phyloP scores from a whole-genome alignment of 2,113 vertebrate species.

The Pheucticus melanocephalus region DNA sequence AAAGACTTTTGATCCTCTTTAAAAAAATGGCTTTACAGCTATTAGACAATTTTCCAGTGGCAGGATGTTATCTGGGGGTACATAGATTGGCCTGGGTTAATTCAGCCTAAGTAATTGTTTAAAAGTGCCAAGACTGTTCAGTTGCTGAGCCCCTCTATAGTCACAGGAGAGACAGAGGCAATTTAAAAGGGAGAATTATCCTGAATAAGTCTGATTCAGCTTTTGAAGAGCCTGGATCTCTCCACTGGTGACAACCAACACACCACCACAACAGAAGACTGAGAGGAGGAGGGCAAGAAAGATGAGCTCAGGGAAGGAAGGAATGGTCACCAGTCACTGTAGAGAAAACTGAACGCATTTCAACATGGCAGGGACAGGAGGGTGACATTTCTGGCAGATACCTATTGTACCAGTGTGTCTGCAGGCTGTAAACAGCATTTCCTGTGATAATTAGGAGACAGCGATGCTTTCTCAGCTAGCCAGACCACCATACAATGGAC shows the following conservation, averaged over 20 bases:
- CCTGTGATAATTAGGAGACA: neutral
- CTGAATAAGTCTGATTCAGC: neutral
- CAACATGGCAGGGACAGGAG: neutral
- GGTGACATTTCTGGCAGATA: neutral
- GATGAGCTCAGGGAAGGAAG: neutral
- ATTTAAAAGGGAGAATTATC: neutral
- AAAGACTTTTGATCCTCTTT: neutral
- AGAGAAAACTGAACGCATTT: neutral
- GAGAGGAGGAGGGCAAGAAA: neutral
- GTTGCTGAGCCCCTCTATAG: neutral
- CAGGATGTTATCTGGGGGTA: neutral
- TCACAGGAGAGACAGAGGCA: neutral
- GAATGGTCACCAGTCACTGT: neutral
- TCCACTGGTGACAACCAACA: neutral
- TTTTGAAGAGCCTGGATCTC: neutral
- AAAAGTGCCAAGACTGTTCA: neutral
- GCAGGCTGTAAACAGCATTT: neutral
- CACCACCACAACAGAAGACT: neutral
- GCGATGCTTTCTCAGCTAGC: neutral
- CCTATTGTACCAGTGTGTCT: neutral
- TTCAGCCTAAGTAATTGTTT: neutral
- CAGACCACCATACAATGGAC: rapidly evolving
- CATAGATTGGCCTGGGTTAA: neutral
- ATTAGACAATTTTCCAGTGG: neutral
- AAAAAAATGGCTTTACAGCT: neutral